Conservation (phyloP, 2,113 vertebrate species). For the Caracal caracal region DNA sequence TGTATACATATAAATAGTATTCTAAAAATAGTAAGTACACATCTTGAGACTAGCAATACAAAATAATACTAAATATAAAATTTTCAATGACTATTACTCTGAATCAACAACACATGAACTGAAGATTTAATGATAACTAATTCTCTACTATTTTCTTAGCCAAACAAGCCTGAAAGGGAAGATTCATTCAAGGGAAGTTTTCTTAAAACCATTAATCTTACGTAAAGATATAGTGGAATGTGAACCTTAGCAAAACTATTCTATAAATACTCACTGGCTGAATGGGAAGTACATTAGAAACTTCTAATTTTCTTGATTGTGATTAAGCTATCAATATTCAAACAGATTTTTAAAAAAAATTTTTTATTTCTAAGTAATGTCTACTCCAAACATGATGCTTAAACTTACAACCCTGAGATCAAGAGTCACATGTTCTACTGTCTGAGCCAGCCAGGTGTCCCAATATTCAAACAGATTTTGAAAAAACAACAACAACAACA, state of each 20-base stretch:
- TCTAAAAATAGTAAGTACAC: not conserved
- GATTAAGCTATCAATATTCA: not conserved
- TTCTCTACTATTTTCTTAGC: conserved; percentile 20
- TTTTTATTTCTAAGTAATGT: not conserved
- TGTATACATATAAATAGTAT: not conserved
- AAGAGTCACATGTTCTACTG: not conserved
- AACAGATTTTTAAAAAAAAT: not conserved
- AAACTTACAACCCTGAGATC: not conserved
- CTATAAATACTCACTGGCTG: not conserved
- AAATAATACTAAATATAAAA: not conserved
- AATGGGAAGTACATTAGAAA: conserved; percentile 24
- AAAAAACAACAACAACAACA: not conserved
- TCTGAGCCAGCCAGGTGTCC: not conserved
- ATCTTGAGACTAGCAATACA: not conserved
- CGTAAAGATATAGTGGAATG: not conserved
- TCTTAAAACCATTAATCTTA: not conserved
- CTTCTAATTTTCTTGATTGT: not conserved
- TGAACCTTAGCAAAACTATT: not conserved
- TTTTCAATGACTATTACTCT: conserved; percentile 13
- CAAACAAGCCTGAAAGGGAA: conserved; percentile 41
- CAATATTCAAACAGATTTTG: conserved; percentile 23
- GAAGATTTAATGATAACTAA: conserved; percentile 19
- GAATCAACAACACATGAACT: not conserved
- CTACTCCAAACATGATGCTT: not conserved
- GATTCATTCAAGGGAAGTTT: not conserved